Evolutionary conservation across 2,888 invertebrate species (phyloP).

Genomic region (Byasa hedistus): DNA sequence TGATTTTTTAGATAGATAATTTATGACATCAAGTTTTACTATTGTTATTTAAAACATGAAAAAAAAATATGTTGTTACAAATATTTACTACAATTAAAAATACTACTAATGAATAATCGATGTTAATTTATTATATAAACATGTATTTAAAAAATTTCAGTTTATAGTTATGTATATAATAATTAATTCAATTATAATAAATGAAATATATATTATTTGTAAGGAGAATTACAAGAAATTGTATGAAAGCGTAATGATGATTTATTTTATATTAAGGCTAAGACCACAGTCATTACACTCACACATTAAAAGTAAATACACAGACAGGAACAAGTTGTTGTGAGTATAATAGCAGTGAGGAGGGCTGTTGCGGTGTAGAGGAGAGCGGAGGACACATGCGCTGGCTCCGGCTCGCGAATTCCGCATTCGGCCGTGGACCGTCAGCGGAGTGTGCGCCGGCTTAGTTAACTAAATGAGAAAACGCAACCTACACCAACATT

Average conservation of each 20-base stretch:
- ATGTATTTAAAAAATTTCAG: background rate
- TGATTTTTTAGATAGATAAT: conserved; percentile 10
- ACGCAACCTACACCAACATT: conserved; percentile 78
- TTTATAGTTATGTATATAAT: too few species aligned
- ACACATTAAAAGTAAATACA: conserved; percentile 5
- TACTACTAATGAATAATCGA: background rate
- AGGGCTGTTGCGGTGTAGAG: conserved; percentile 35
- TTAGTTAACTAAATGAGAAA: conserved; percentile 46
- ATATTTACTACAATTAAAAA: too few species aligned
- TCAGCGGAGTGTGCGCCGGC: conserved; percentile 59
- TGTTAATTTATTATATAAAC: too few species aligned
- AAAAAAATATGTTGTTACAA: too few species aligned
- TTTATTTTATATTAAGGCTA: conserved; percentile 16
- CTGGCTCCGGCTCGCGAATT: conserved; percentile 41
- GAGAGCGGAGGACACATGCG: conserved; percentile 41
- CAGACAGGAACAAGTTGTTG: conserved; percentile 25
- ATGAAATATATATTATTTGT: background rate
- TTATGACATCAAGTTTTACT: background rate
- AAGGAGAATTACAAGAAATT: background rate
- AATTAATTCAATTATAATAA: too few species aligned
- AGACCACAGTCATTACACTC: conserved; percentile 19
- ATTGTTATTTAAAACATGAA: background rate
- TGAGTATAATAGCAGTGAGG: conserved; percentile 17
- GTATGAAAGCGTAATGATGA: background rate
- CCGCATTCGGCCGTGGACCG: conserved; percentile 71